Base-by-base conservation (phyloP, 1,140 invertebrate species). In the Pantala flavescens region DNA sequence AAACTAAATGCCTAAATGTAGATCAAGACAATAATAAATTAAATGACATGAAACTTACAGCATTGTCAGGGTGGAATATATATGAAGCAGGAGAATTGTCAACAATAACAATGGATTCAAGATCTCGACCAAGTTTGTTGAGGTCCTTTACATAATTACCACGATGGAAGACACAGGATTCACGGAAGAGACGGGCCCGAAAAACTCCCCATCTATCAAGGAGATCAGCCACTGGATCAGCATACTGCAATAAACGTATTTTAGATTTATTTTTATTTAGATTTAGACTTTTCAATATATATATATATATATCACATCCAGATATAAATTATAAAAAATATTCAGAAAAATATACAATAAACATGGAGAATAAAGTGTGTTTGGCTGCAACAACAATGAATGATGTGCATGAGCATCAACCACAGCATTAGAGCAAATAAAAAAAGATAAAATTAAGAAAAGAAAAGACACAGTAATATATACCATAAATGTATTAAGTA, bases 91-190 rank as follows among this genome's bases (percentile, higher is more conserved):
- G 98, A 79, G 97, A 99, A 87, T 99, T 99, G 87, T 99, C 98
- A 77, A 99, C 93, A 81, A 99, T 99, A 80, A 99, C 91, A 81
- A 99, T 96, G 84, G 96, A 92, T 79, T 95, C 91, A 80, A 99
- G 88, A 84, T 98, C 96, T 77, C 98, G 88, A 70, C 98, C 98
- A 77, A 99, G 86, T 82, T 96, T 94, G 86, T 97, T 97, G 78
- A 99, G 89, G 88, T 99, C 98, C 87, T 99, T 99, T 78, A 99
- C 97, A 86, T 99, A 99, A 87, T 99, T 99, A 78, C 98, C 98
- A 82, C 95, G 90, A 87, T 99, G 96, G 89, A 98, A 99, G 83
- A 99, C 97, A 88, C 98, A 99, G 76, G 97, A 98, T 89, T 99
- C 98, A 83, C 98, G 90, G 88, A 99, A 99, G 79, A 99, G 86